phyloP scores from a whole-genome alignment of 2,888 invertebrate genomes.

The Drosophila kuntzei region DNA sequence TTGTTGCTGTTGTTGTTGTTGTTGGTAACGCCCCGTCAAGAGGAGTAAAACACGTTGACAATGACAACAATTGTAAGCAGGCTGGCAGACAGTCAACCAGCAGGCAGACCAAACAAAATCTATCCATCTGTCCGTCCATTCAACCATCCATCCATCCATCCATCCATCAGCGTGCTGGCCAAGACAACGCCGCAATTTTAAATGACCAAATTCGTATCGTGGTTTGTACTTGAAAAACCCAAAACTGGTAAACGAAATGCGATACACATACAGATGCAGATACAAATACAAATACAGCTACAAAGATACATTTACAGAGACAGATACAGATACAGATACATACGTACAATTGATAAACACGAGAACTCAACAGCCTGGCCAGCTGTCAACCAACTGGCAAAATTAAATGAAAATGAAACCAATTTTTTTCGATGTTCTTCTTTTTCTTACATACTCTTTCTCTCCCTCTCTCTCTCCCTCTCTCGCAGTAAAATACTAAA shows the following conservation, averaged over 20 bases:
- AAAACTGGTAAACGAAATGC: constrained; percentile 74
- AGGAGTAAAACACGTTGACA: constrained; percentile 73
- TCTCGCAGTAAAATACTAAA: constrained; percentile 48
- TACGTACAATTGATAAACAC: constrained; percentile 34
- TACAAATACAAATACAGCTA: constrained; percentile 2
- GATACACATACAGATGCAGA: constrained; percentile 33
- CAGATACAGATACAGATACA: constrained; percentile 10
- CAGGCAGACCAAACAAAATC: constrained; percentile 45
- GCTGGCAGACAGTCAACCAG: constrained; percentile 16
- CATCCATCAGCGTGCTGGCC: constrained; percentile 58
- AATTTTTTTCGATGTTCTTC: constrained; percentile 50
- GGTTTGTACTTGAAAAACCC: constrained; percentile 79
- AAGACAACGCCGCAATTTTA: constrained; percentile 75
- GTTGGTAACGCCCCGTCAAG: constrained; percentile 56
- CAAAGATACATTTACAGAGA: constrained; percentile 2
- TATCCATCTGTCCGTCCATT: constrained; percentile 1
- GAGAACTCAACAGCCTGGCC: constrained; percentile 51
- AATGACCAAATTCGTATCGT: constrained; percentile 80
- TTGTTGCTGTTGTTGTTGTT: constrained; percentile 23
- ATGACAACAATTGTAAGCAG: constrained; percentile 79
- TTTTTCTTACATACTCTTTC: constrained; percentile 1
- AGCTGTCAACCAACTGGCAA: constrained; percentile 61
- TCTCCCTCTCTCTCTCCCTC: constrained; percentile 3
- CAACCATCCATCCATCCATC: constrained; percentile 37
- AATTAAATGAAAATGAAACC: constrained; percentile 69